phyloP scores from a whole-genome alignment of 2,888 invertebrate genomes.

The Tenthredo distinguenda region DNA sequence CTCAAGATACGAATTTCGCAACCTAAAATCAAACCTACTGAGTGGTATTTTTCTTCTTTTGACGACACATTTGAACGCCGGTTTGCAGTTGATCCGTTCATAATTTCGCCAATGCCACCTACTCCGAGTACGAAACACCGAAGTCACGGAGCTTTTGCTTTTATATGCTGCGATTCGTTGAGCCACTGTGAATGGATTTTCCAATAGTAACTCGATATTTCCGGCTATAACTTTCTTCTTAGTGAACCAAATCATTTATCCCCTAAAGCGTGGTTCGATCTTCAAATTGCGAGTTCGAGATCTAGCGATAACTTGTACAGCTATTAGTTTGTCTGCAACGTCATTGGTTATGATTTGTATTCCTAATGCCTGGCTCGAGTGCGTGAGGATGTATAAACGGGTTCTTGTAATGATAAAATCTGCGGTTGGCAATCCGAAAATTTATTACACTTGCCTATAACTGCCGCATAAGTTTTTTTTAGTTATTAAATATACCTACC shows the following conservation, averaged over 20 bases:
- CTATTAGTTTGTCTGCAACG: constrained; percentile 24
- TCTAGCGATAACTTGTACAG: background rate
- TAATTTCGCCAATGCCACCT: background rate
- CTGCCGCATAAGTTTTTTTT: background rate
- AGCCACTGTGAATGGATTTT: background rate
- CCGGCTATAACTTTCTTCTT: background rate
- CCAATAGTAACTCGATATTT: constrained; percentile 6
- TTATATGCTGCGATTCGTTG: background rate
- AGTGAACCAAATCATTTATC: background rate
- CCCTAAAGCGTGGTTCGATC: constrained; percentile 14
- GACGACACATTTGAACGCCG: background rate
- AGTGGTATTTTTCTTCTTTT: background rate
- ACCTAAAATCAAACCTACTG: background rate
- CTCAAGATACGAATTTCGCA: background rate
- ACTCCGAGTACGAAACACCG: background rate
- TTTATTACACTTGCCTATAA: constrained; percentile 18
- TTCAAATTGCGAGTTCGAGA: background rate
- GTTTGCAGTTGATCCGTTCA: constrained; percentile 8
- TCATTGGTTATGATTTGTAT: constrained; percentile 11
- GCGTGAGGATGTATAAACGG: constrained; percentile 23
- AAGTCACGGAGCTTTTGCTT: background rate
- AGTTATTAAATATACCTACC: background rate
- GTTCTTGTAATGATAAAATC: constrained; percentile 26
- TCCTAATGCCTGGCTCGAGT: background rate
- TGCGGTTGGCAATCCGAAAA: constrained; percentile 8